Evolutionary conservation across 2,888 invertebrate genomes (phyloP).

Genomic region (Norana najaformis): DNA sequence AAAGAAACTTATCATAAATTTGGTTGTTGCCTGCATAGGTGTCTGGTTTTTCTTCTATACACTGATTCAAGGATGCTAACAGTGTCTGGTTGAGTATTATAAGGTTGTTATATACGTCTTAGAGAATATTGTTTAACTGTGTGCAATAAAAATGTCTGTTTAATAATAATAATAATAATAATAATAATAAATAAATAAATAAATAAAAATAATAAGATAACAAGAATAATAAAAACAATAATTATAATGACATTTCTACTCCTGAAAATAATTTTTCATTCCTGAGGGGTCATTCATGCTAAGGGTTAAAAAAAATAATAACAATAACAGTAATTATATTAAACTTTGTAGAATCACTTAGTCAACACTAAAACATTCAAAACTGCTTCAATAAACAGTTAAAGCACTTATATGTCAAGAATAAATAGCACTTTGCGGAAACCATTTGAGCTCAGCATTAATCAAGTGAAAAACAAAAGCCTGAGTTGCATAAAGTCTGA

Average conservation of each 20-base stretch:
- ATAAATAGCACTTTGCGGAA: not conserved
- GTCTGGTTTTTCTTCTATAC: too few relatives aligned
- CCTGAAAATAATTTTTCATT: not conserved
- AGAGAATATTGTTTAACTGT: too few relatives aligned
- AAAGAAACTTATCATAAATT: too few relatives aligned
- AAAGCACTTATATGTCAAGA: not conserved
- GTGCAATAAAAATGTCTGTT: too few relatives aligned
- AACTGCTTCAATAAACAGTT: too few relatives aligned
- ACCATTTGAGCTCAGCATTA: not conserved
- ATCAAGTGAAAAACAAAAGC: not conserved
- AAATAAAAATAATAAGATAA: not conserved
- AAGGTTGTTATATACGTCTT: too few relatives aligned
- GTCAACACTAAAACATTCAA: not conserved
- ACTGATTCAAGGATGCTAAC: too few relatives aligned
- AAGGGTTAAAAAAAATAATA: not conserved
- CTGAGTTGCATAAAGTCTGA: not conserved
- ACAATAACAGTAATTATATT: not conserved
- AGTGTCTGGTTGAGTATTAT: too few relatives aligned
- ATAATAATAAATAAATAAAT: not conserved
- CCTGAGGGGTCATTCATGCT: not conserved
- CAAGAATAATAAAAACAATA: not conserved
- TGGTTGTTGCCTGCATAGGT: too few relatives aligned
- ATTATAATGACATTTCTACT: not conserved
- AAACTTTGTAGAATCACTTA: not conserved
- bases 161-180: not conserved